Evolutionary conservation across 1,140 invertebrate genomes (phyloP).

Genomic region (Megalonaias nervosa): DNA sequence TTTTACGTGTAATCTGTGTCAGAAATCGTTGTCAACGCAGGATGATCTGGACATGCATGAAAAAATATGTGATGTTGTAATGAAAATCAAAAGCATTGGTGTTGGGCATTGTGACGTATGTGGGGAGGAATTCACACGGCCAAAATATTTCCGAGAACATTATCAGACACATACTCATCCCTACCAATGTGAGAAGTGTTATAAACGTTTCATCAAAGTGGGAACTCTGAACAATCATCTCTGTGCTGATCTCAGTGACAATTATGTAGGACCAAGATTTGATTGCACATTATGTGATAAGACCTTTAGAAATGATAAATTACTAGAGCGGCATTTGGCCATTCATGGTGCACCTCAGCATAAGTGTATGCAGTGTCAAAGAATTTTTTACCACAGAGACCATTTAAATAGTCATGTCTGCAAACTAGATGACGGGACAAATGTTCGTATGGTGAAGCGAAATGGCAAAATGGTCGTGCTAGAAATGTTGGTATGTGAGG

Average conservation of each 20-base stretch:
- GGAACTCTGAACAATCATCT: slow-evolving; percentile 61
- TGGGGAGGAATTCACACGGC: slow-evolving; percentile 48
- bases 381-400: slow-evolving; percentile 46
- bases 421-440: slow-evolving; percentile 39
- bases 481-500: slow-evolving; percentile 51
- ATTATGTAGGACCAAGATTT: neutral
- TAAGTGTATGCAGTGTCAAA: slow-evolving; percentile 56
- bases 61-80: slow-evolving; percentile 44
- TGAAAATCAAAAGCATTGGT: slow-evolving; percentile 46
- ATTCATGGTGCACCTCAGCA: slow-evolving; percentile 49
- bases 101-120: slow-evolving; percentile 56
- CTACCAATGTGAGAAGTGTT: slow-evolving; percentile 68
- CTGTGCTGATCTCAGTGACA: slow-evolving; percentile 33
- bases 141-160: slow-evolving; percentile 64
- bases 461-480: no score
- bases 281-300: slow-evolving; percentile 55
- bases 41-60: slow-evolving; percentile 58
- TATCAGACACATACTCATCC: slow-evolving; percentile 69
- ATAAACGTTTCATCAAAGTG: slow-evolving; percentile 59
- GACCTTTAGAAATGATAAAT: slow-evolving; percentile 44
- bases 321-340: slow-evolving; percentile 49
- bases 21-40: slow-evolving; percentile 36
- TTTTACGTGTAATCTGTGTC: slow-evolving; percentile 48
- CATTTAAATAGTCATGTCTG: slow-evolving; percentile 57
- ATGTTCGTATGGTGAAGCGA: no score